phyloP scores from a whole-genome alignment of 1,140 invertebrate species.

The Hyposmocoma kahamanoa region DNA sequence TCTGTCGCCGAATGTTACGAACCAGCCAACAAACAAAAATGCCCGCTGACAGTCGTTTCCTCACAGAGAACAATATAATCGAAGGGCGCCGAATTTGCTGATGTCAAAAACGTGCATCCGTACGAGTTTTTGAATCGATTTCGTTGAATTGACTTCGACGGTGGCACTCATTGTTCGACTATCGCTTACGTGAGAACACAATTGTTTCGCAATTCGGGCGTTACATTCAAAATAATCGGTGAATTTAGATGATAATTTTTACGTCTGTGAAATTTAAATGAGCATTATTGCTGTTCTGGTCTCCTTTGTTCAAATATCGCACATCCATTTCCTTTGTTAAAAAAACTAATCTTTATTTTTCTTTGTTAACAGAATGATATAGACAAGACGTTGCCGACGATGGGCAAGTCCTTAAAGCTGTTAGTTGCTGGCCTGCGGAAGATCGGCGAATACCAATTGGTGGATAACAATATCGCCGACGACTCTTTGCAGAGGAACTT shows the following conservation, averaged over 20 bases:
- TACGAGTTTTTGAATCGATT: constrained; percentile 68
- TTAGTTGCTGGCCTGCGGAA: constrained; percentile 42
- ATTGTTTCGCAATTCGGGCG: constrained; percentile 56
- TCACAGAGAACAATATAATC: constrained; percentile 39
- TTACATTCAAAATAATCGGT: constrained; percentile 41
- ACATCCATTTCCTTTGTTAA: neutral
- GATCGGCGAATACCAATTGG: constrained; percentile 31
- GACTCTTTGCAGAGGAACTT: constrained; percentile 38
- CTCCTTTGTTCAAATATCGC: neutral
- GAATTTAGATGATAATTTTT: constrained; percentile 31
- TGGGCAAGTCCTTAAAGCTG: constrained; percentile 59
- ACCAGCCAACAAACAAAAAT: no score
- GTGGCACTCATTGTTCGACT: constrained; percentile 68
- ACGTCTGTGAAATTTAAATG: constrained; percentile 2
- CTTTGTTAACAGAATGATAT: constrained; percentile 41
- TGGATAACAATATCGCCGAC: constrained; percentile 34
- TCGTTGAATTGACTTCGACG: constrained; percentile 65
- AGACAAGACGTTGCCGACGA: constrained; percentile 38
- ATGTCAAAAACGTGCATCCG: constrained; percentile 71
- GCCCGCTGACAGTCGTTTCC: constrained; percentile 43
- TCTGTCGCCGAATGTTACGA: no score
- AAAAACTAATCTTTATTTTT: constrained; percentile 7
- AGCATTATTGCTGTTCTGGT: no score
- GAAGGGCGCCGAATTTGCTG: constrained; percentile 63
- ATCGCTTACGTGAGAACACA: constrained; percentile 70